Conservation (phyloP, 2,888 invertebrate genomes). For the Chromoteleia sp. region DNA sequence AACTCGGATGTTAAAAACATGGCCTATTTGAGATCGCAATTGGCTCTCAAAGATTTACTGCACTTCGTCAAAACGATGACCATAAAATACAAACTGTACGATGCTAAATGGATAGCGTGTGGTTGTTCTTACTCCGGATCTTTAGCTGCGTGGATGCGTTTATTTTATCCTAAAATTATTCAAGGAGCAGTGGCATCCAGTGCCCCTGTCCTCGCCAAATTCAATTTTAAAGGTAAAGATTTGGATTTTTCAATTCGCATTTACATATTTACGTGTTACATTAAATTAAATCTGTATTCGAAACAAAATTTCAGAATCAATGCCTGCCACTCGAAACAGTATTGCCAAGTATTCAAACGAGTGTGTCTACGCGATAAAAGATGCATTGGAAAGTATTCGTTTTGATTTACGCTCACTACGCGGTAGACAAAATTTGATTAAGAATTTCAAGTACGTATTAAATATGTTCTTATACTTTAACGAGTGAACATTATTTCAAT, state of each 20-base stretch:
- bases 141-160: slow-evolving; percentile 94
- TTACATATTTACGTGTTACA: background rate
- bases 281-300: too few species aligned
- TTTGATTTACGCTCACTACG: background rate
- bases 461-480: too few species aligned
- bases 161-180: slow-evolving; percentile 94
- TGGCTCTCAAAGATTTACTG: too few species aligned
- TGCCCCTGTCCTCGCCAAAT: slow-evolving; percentile 91
- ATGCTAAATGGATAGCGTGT: slow-evolving; percentile 95
- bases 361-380: background rate
- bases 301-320: background rate
- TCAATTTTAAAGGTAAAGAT: slow-evolving; percentile 7
- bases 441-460: too few species aligned
- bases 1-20: too few species aligned
- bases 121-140: slow-evolving; percentile 98
- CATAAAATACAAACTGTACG: too few species aligned
- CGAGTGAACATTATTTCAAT: too few species aligned
- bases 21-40: too few species aligned
- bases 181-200: slow-evolving; percentile 94
- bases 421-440: too few species aligned
- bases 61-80: too few species aligned
- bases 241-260: background rate
- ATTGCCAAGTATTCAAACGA: background rate
- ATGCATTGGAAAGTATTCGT: background rate
- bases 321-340: background rate